Percentiles rank a stretch among this genome's conserved stretches.
Evolutionary conservation across 2,888 invertebrate species (phyloP).

Genomic region (Lithophane leautieri): DNA sequence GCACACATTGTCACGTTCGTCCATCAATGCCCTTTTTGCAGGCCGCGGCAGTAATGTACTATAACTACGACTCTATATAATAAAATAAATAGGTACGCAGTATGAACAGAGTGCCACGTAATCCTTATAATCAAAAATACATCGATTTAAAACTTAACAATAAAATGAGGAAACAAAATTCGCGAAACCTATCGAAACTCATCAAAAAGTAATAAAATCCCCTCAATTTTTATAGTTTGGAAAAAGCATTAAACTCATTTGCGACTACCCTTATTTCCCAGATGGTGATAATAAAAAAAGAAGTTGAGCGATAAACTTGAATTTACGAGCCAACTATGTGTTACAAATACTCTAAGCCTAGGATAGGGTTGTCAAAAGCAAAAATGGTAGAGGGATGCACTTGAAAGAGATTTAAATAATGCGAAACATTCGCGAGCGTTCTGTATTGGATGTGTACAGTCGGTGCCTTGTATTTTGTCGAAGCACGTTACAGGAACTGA

Average conservation of each 20-base stretch:
- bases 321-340: slow-evolving; percentile 65
- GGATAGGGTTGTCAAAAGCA: slow-evolving; percentile 37
- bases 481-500: too few relatives aligned
- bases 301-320: slow-evolving; percentile 63
- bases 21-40: too few relatives aligned
- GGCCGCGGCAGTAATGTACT: too few relatives aligned
- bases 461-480: not conserved
- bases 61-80: too few relatives aligned
- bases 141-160: not conserved
- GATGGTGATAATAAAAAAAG: slow-evolving; percentile 62
- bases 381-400: not conserved
- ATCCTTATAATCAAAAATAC: not conserved
- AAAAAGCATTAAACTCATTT: slow-evolving; percentile 56
- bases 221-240: slow-evolving; percentile 43
- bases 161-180: not conserved
- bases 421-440: not conserved
- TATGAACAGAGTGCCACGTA: not conserved
- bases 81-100: too few relatives aligned
- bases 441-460: not conserved
- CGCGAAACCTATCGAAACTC: slow-evolving; percentile 31
- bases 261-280: slow-evolving; percentile 46
- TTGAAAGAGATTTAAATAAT: not conserved
- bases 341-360: slow-evolving; percentile 34
- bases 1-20: too few relatives aligned
- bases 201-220: slow-evolving; percentile 48